These are phyloP conservation scores for Leucosticte australis DNA, from an alignment of 2,113 vertebrate genomes.

Conservation along the genomic window DNA sequence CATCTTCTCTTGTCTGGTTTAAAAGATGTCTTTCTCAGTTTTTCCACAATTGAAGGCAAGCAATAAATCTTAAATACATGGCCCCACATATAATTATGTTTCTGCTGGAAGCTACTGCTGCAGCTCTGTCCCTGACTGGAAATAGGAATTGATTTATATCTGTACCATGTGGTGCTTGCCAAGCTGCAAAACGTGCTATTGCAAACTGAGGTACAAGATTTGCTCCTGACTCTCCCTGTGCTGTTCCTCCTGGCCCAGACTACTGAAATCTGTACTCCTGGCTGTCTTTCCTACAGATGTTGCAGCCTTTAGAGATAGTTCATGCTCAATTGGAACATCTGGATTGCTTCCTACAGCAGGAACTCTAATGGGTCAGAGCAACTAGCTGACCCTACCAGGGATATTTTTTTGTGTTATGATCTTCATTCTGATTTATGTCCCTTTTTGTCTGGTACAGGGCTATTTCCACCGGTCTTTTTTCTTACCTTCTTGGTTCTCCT, in stretches of 20 bases:
- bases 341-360: background rate
- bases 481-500: background rate
- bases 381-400: background rate
- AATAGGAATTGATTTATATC: background rate
- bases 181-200: background rate
- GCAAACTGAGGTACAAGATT: background rate
- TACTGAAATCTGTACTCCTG: background rate
- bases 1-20: background rate
- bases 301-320: background rate
- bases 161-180: accelerated
- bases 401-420: background rate
- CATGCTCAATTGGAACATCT: background rate
- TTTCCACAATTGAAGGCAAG: background rate
- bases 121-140: background rate
- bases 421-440: background rate
- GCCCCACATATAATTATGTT: background rate
- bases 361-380: background rate
- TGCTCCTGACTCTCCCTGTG: background rate
- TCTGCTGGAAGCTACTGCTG: background rate
- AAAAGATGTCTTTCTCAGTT: background rate
- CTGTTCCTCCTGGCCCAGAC: background rate
- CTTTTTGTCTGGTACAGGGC: background rate
- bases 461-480: background rate
- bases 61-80: background rate
- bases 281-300: background rate